Evolutionary conservation across 1,140 invertebrate species (phyloP).

Genomic region (Calliphora vicina): DNA sequence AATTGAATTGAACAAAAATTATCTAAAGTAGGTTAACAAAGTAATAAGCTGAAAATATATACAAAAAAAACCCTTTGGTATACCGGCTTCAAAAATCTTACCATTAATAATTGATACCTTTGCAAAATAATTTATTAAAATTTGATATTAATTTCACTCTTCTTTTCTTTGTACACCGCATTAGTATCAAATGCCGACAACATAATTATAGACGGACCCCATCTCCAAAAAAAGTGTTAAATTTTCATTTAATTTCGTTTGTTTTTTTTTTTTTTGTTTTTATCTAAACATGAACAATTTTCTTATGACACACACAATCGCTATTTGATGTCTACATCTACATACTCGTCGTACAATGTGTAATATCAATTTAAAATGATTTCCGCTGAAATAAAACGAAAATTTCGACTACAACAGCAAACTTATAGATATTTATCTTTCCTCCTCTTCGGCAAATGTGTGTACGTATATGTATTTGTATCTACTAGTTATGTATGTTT

Average conservation of each 20-base stretch:
- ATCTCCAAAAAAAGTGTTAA: background rate
- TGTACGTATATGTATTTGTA: background rate
- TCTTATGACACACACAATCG: conserved; percentile 2
- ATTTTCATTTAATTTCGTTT: conserved; percentile 1
- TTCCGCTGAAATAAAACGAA: background rate
- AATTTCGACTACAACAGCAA: background rate
- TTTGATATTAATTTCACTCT: too few species aligned
- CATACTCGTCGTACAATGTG: background rate
- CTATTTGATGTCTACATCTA: background rate
- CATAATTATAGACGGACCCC: too few species aligned
- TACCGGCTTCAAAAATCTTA: too few species aligned
- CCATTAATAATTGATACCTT: too few species aligned
- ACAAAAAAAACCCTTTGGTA: too few species aligned
- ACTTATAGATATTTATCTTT: conserved; percentile 3
- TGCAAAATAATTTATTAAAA: too few species aligned
- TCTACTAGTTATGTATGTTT: background rate
- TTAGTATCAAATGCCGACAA: too few species aligned
- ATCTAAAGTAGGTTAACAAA: too few species aligned
- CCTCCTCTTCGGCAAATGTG: background rate
- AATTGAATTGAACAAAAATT: too few species aligned
- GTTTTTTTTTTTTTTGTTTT: background rate
- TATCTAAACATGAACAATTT: conserved; percentile 2
- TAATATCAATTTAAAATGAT: conserved; percentile 11
- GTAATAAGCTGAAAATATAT: too few species aligned
- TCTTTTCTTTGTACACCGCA: too few species aligned